Percentiles rank a stretch among this genome's conserved stretches.
Conservation (phyloP, 2,797 vertebrate species). For the Lutjanus argentimaculatus region DNA sequence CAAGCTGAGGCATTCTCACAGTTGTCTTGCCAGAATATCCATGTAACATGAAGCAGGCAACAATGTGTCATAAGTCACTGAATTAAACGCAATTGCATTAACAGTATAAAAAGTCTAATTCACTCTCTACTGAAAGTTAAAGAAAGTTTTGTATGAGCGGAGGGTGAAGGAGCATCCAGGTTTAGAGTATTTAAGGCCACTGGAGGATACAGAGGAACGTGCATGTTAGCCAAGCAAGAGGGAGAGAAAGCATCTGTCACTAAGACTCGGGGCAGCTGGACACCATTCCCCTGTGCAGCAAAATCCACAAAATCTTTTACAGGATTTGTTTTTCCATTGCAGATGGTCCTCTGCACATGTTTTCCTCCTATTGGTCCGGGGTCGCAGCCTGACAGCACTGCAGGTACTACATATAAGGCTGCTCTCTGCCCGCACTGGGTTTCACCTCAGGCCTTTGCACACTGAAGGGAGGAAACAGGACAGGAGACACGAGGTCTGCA, state of each 20-base stretch:
- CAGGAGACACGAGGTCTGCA: constrained; percentile 17
- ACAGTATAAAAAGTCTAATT: not conserved
- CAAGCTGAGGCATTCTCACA: not conserved
- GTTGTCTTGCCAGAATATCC: not conserved
- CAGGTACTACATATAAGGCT: constrained; percentile 75
- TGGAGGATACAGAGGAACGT: constrained; percentile 42
- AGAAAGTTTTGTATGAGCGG: constrained; percentile 26
- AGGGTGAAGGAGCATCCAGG: constrained; percentile 7
- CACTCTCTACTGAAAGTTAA: constrained; percentile 14
- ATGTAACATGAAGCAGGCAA: not conserved
- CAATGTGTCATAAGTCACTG: not conserved
- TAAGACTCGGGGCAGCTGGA: constrained; percentile 79
- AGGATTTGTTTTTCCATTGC: constrained; percentile 89
- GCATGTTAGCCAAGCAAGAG: constrained; percentile 56
- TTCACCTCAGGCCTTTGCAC: constrained; percentile 51
- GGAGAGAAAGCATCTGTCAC: constrained; percentile 82
- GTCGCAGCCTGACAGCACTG: constrained; percentile 61
- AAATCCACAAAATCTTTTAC: constrained; percentile 86
- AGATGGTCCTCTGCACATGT: constrained; percentile 86
- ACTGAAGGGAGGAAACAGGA: constrained; percentile 23
- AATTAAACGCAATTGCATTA: not conserved
- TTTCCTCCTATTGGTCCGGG: constrained; percentile 82
- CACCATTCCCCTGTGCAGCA: constrained; percentile 65
- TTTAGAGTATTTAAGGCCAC: constrained; percentile 49
- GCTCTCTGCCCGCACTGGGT: constrained; percentile 43